Evolutionary conservation across 92 coral and sea anemone genomes (phyloP).

Genomic region (Diadumene lineata): DNA sequence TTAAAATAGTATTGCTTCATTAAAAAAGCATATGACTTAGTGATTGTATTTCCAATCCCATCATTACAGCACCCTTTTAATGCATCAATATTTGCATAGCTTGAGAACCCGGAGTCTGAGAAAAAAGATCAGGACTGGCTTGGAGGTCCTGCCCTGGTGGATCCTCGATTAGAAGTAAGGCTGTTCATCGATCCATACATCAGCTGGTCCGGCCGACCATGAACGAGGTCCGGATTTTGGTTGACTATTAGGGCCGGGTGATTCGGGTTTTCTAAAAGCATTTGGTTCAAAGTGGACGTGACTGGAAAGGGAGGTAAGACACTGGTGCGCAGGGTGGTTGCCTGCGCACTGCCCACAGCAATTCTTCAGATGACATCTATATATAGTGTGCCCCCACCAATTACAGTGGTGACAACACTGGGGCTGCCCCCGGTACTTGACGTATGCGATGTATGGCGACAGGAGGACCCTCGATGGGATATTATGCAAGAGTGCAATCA

Average conservation of each 20-base stretch:
- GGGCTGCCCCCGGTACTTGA: background rate
- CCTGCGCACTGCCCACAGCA: background rate
- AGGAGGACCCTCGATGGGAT: background rate
- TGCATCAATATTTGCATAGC: no score
- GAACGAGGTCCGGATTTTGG: background rate
- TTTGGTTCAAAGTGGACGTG: background rate
- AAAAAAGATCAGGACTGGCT: background rate
- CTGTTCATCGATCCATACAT: background rate
- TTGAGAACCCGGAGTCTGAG: no score
- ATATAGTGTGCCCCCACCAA: constrained; percentile 13
- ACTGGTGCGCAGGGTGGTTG: background rate
- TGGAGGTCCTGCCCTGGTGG: background rate
- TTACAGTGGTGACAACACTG: constrained; percentile 10
- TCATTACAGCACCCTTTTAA: no score
- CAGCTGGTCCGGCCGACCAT: background rate
- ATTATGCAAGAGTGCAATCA: background rate
- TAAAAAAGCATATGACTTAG: no score
- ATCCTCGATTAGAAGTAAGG: background rate
- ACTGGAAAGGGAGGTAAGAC: background rate
- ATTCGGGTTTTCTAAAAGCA: background rate
- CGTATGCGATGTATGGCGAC: background rate
- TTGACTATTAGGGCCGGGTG: background rate
- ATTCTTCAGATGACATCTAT: background rate
- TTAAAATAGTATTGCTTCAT: no score
- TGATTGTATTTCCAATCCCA: no score